Percentiles rank a stretch among this genome's conserved stretches.
Conservation (phyloP, 2,113 vertebrate genomes). For the Tychaedon coryphoeus region DNA sequence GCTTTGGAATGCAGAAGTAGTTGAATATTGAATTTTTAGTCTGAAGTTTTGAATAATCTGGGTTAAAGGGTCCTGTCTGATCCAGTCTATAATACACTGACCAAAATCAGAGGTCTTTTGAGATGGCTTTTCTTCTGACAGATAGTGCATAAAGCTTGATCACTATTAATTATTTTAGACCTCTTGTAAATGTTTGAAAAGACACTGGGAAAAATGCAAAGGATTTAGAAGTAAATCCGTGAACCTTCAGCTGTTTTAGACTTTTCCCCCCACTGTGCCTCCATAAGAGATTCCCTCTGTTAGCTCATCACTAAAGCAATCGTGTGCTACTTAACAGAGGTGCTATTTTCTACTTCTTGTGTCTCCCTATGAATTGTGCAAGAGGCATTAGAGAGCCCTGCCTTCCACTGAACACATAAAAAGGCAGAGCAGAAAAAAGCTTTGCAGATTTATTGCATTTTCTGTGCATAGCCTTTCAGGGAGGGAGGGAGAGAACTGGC, state of each 20-base stretch:
- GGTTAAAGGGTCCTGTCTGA: not conserved
- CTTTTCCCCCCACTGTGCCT: not conserved
- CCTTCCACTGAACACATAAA: slow-evolving; percentile 9
- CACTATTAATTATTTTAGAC: not conserved
- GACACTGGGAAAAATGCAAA: not conserved
- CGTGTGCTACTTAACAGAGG: slow-evolving; percentile 34
- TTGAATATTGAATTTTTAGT: not conserved
- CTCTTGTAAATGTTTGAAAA: not conserved
- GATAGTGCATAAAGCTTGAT: not conserved
- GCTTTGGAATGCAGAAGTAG: not conserved
- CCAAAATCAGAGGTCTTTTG: not conserved
- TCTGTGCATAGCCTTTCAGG: not conserved
- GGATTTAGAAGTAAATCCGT: not conserved
- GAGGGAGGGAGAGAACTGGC: not conserved
- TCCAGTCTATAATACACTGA: not conserved
- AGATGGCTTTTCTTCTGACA: not conserved
- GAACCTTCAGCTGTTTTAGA: not conserved
- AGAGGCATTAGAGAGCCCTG: slow-evolving; percentile 26
- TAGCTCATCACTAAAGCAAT: slow-evolving; percentile 38
- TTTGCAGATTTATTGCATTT: slow-evolving; percentile 17
- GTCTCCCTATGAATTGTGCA: slow-evolving; percentile 51
- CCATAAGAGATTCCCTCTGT: slow-evolving; percentile 35
- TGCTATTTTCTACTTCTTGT: slow-evolving; percentile 46
- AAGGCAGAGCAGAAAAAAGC: slow-evolving; percentile 23
- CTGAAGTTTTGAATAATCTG: not conserved